Base-by-base conservation (phyloP, 2,888 invertebrate species). In the Choristoneura rosaceana region DNA sequence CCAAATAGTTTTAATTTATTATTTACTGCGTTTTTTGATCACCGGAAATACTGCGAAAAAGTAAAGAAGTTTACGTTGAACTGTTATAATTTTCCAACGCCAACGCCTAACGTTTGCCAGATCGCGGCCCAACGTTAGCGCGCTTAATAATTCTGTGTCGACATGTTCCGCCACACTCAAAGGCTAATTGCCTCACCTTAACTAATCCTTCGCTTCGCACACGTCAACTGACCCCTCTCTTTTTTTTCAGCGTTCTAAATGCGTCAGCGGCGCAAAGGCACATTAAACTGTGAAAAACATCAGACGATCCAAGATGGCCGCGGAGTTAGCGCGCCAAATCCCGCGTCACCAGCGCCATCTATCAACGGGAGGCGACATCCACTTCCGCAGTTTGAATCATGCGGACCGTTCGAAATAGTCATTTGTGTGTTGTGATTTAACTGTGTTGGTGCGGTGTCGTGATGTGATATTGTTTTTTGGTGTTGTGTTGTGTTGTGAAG, bases 191-290 rank as follows among this genome's bases (percentile, higher is more conserved):
- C 84, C 86, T 80, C 85, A 85, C 87, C 89, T 90, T 71, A 80
- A 82, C 87, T 84, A 85, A 89, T 89, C 82, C 79, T 82, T 81
- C 83, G 84, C 83, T 83, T 83, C 79, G 79, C 65, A 74, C 75
- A 71, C 74, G 79, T 84, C 82, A 79, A 82, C 88, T 90, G 84
- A 92, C 85, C 78, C 76, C 75, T 83, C 76, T 85, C 87, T 92
- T 90, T 84, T 90, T 91, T 91, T 93, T 84, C 92, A 92, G 93
- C 78, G 83, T 81, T 88, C 88, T 87, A 91, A 89, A 88, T 88
- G 85, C 86, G 83, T 82, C 85, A 79, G 81, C 78, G 85, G 81
- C 78, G 85, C 84, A 80, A 81, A 85, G 77, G 83, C 83, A 82
- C 86, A 84, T 86, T 87, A 88, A 88, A 87, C 88, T 84, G 90